Evolutionary conservation across 2,113 vertebrate genomes (phyloP).

Genomic region (Eretmochelys imbricata): DNA sequence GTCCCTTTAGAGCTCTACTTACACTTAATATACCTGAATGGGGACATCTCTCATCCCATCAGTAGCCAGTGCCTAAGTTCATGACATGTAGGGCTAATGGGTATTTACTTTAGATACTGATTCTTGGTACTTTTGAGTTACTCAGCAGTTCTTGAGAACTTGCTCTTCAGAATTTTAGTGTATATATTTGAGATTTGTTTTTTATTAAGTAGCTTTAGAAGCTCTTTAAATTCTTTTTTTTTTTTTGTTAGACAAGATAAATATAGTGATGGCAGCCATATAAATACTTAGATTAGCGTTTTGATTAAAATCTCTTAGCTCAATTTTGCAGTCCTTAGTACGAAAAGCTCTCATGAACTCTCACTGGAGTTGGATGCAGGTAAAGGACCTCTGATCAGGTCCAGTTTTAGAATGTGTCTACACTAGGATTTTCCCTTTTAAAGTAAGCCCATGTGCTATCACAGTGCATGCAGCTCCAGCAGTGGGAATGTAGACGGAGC

Average conservation of each 20-base stretch:
- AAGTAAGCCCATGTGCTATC: not conserved
- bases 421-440: not conserved
- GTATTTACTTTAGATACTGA: not conserved
- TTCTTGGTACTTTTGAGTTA: not conserved
- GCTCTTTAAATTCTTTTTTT: not conserved
- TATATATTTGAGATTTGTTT: not conserved
- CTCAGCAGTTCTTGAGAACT: not conserved
- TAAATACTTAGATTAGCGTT: not conserved
- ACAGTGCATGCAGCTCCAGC: not conserved
- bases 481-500: not conserved
- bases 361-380: not conserved
- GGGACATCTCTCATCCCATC: not conserved
- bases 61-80: fast-evolving
- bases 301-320: not conserved
- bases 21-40: not conserved
- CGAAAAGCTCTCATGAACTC: not conserved
- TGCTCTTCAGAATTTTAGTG: not conserved
- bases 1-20: not conserved
- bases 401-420: not conserved
- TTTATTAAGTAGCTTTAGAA: not conserved
- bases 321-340: not conserved
- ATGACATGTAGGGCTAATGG: not conserved
- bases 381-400: not conserved
- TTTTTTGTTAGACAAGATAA: not conserved
- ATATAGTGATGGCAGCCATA: not conserved